phyloP scores from a whole-genome alignment of 2,888 invertebrate genomes.

The Sceliomorpha sp. region DNA sequence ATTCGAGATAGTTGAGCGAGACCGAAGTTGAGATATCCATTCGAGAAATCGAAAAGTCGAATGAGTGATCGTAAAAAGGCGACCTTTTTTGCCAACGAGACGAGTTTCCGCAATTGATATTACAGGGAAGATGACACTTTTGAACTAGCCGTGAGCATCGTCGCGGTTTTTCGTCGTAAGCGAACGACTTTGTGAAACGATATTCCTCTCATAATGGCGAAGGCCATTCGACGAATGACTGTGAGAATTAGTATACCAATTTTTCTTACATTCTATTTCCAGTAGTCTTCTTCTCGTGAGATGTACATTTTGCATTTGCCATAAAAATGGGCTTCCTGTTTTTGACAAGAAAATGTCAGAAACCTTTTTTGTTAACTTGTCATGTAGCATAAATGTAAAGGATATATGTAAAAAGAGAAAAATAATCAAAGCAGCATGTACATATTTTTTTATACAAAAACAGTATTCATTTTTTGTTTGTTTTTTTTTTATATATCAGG shows the following conservation, averaged over 20 bases:
- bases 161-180: slow-evolving; percentile 22
- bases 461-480: too few relatives aligned
- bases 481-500: too few relatives aligned
- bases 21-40: slow-evolving; percentile 15
- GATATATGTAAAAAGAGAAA: too few relatives aligned
- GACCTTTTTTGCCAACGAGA: slow-evolving; percentile 13
- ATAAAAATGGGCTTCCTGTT: too few relatives aligned
- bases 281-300: too few relatives aligned
- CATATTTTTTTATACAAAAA: too few relatives aligned
- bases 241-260: slow-evolving; percentile 31
- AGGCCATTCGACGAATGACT: slow-evolving; percentile 18
- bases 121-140: slow-evolving; percentile 26
- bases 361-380: too few relatives aligned
- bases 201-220: slow-evolving; percentile 21
- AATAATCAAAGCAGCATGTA: too few relatives aligned
- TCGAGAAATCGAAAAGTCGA: slow-evolving; percentile 26
- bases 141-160: slow-evolving; percentile 6
- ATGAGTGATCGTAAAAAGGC: slow-evolving; percentile 14
- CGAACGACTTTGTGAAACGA: slow-evolving; percentile 24
- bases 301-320: too few relatives aligned
- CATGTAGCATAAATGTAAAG: too few relatives aligned
- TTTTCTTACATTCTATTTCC: too few relatives aligned
- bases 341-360: too few relatives aligned
- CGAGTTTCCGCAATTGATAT: slow-evolving; percentile 33
- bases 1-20: slow-evolving; percentile 13